These are phyloP conservation scores for Tragelaphus oryx DNA, from an alignment of 2,797 vertebrate genomes.

Conservation along the genomic window DNA sequence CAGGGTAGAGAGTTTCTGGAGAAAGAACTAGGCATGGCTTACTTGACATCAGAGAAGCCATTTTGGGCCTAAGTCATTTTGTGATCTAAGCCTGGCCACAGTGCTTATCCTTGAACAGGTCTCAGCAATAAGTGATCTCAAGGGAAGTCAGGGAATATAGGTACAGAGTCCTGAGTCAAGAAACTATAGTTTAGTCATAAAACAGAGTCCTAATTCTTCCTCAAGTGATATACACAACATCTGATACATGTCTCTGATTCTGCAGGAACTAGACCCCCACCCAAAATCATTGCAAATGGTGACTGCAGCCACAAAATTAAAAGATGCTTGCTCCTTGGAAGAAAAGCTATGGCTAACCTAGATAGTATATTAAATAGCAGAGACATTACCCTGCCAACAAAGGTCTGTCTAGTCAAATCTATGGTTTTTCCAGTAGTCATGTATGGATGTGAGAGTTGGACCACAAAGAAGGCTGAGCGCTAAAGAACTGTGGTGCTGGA, in stretches of 20 bases:
- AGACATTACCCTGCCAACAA: not conserved
- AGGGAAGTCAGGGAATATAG: not conserved
- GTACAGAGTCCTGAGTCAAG: not conserved
- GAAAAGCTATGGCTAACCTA: not conserved
- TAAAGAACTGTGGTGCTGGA: not conserved
- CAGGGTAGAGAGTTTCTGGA: not conserved
- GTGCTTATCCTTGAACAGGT: too few species aligned
- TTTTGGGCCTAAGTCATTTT: not conserved
- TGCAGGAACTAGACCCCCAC: not conserved
- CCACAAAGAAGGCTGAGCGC: not conserved
- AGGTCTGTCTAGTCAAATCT: not conserved
- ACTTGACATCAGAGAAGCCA: not conserved
- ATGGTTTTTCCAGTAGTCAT: not conserved
- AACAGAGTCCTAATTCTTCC: not conserved
- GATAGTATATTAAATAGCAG: not conserved
- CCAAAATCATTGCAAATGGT: not conserved
- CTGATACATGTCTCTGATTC: not conserved
- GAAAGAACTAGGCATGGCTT: not conserved
- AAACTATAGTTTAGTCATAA: not conserved
- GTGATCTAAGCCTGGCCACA: not conserved
- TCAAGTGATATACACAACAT: not conserved
- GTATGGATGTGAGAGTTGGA: not conserved
- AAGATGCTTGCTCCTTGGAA: not conserved
- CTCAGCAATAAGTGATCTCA: too few species aligned
- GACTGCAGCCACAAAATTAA: not conserved